Base-by-base conservation (phyloP, 2,797 vertebrate species). In the Nannoperca australis region DNA sequence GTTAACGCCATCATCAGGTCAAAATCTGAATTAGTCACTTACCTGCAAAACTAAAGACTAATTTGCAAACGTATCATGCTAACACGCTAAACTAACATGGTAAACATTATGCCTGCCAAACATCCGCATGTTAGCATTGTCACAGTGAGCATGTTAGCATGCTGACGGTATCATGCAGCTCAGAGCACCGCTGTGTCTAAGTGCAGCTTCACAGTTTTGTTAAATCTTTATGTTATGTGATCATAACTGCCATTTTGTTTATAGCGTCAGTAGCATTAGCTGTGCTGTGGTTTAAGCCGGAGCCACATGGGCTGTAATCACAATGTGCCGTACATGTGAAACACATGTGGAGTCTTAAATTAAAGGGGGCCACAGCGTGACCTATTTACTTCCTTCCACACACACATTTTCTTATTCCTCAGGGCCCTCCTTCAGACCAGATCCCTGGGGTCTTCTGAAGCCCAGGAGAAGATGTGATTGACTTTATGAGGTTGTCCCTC, bases 341-440 rank as follows among this genome's bases (percentile, higher is more conserved):
- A 82, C 83, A 89, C 85, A 85, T 86, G 81, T 81, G 55, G 56
- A 66, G 70, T 38, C 38, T 60, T 71, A 71, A 72, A 85, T 87
- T 56, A 81, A 85, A 81, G 22, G 22, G 42, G 72, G 67, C n/a
- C 79, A 36, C 30, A 13, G 66, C 62, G 59, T 77, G 71, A 89
- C 73, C 82, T 36, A 58, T 71, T 78, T 64, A 66, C 70, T 67
- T 54, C 12, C 49, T 40, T 81, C 70, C n/a, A n/a, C 55, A 34
- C 76, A 70, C 58, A 73, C 71, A 65, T 77, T 73, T 44, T 76
- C 47, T 67, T 66, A 27, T 54, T 79, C 42, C 67, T 60, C 2
- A 30, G 40, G 4, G 53, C n/a, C 62, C 11, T 22, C 65, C 42
- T 22, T 66, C 54, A 65, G 69, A 73, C 62, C 53, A 34, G 67